Conservation (phyloP, 2,888 invertebrate genomes). For the Fissipunctia ypsillon region DNA sequence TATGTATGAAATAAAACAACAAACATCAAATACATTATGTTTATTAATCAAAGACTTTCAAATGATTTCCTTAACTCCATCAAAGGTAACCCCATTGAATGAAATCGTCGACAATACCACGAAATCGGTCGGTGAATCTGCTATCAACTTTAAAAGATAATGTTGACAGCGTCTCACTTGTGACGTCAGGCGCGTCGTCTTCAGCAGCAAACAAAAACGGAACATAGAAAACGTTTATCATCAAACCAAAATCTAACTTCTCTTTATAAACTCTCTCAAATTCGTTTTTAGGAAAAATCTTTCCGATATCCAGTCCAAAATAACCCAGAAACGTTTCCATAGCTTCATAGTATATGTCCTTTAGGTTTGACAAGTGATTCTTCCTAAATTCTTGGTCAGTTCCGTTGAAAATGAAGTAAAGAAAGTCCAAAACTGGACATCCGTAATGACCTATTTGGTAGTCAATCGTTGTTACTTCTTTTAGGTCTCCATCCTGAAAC, state of each 20-base stretch:
- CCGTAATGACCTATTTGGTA: slow-evolving; percentile 77
- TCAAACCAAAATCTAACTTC: slow-evolving; percentile 75
- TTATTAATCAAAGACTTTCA: slow-evolving; percentile 1
- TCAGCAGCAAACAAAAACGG: slow-evolving; percentile 73
- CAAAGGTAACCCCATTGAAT: slow-evolving; percentile 68
- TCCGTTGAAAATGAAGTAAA: slow-evolving; percentile 76
- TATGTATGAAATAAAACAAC: not conserved
- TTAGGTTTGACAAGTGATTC: slow-evolving; percentile 71
- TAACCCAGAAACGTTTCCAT: slow-evolving; percentile 70
- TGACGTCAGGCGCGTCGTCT: slow-evolving; percentile 70
- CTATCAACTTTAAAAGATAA: slow-evolving; percentile 66
- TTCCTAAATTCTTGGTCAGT: slow-evolving; percentile 77
- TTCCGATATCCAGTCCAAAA: slow-evolving; percentile 71
- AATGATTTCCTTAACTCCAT: not conserved
- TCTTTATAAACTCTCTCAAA: slow-evolving; percentile 74
- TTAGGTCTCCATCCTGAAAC: slow-evolving; percentile 73
- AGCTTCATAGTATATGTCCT: slow-evolving; percentile 72
- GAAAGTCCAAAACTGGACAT: slow-evolving; percentile 74
- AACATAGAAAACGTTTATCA: slow-evolving; percentile 68
- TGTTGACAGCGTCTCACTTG: slow-evolving; percentile 51
- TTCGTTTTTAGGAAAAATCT: slow-evolving; percentile 69
- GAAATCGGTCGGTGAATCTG: slow-evolving; percentile 66
- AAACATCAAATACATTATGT: not conserved
- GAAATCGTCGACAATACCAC: slow-evolving; percentile 73
- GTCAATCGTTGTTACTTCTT: slow-evolving; percentile 75